Evolutionary conservation across 2,888 invertebrate genomes (phyloP).

Genomic region (Entomobrya multifasciata): DNA sequence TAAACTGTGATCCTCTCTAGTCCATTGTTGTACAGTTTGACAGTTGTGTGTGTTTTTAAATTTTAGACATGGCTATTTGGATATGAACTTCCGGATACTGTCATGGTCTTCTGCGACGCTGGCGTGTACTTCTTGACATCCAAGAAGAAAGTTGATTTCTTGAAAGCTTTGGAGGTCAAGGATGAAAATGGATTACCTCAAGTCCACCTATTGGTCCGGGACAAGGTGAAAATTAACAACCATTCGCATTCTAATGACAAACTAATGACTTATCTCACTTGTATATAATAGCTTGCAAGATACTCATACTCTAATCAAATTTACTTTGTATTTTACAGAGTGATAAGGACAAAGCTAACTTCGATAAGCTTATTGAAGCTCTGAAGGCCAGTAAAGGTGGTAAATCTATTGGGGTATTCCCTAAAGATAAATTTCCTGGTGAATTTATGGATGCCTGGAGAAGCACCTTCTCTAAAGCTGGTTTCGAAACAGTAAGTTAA

Average conservation of each 20-base stretch:
- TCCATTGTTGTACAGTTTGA: too few species aligned
- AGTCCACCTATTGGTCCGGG: conserved; percentile 92
- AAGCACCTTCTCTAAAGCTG: conserved; percentile 87
- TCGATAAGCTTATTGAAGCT: conserved; percentile 87
- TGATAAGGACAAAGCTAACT: conserved; percentile 94
- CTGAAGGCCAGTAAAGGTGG: conserved; percentile 94
- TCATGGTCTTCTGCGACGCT: conserved; percentile 93
- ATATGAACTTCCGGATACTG: conserved; percentile 97
- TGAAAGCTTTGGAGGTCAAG: conserved; percentile 93
- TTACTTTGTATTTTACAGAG: conserved; percentile 83
- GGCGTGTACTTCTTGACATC: conserved; percentile 95
- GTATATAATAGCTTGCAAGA: too few species aligned
- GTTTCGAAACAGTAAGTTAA: conserved; percentile 87
- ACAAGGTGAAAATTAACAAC: conserved; percentile 88
- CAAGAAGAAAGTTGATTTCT: conserved; percentile 98
- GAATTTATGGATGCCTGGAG: conserved; percentile 97
- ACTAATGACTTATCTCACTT: too few species aligned
- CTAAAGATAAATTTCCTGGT: conserved; percentile 96
- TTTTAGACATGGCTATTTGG: conserved; percentile 96
- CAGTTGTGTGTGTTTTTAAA: background rate
- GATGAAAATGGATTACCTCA: conserved; percentile 92
- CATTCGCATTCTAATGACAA: too few species aligned
- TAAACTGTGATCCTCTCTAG: background rate
- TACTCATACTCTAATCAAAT: too few species aligned
- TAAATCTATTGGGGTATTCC: conserved; percentile 92